Evolutionary conservation across 2,888 invertebrate species (phyloP).

Genomic region (Loripinus fragilis): DNA sequence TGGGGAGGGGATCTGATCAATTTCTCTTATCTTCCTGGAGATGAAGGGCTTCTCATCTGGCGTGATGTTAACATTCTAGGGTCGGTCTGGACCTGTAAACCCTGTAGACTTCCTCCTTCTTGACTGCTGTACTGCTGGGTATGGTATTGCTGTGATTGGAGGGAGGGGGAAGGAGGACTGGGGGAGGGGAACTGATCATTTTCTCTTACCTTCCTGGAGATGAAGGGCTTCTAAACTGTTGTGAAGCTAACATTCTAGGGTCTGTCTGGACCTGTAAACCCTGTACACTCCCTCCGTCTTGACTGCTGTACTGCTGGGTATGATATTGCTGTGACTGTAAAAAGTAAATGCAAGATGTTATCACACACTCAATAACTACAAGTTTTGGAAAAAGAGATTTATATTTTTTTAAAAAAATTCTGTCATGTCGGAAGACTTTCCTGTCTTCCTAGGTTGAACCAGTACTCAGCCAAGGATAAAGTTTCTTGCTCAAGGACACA

Average conservation of each 20-base stretch:
- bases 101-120: constrained; percentile 39
- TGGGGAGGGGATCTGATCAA: too few relatives aligned
- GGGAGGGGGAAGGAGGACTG: too few relatives aligned
- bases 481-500: too few relatives aligned
- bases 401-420: too few relatives aligned
- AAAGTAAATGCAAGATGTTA: too few relatives aligned
- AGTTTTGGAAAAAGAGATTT: too few relatives aligned
- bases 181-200: too few relatives aligned
- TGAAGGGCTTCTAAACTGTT: constrained; percentile 69
- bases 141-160: constrained; percentile 47
- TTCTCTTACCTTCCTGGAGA: constrained; percentile 74
- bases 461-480: too few relatives aligned
- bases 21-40: constrained; percentile 73
- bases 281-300: constrained; percentile 36
- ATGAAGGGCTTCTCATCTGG: constrained; percentile 71
- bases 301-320: constrained; percentile 64
- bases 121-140: constrained; percentile 63
- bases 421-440: too few relatives aligned
- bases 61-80: constrained; percentile 59
- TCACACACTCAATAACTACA: too few relatives aligned
- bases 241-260: constrained; percentile 57
- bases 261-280: constrained; percentile 76
- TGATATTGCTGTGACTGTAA: constrained; percentile 40
- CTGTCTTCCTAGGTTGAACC: too few relatives aligned
- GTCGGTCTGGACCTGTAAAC: constrained; percentile 75